Base-by-base conservation (phyloP, 2,888 invertebrate species). In the Pandemis cinnamomeana region DNA sequence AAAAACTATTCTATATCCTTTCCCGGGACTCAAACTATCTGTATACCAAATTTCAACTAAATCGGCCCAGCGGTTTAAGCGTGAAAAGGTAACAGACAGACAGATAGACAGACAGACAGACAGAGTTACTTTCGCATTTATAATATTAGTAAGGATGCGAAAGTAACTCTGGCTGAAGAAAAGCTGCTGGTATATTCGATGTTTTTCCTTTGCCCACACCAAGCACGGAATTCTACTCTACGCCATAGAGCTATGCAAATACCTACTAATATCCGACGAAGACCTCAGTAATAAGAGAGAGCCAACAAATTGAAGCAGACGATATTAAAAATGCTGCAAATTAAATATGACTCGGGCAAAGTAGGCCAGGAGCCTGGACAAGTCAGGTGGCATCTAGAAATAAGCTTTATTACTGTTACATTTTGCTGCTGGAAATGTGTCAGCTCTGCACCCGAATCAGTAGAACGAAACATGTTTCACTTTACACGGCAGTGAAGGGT, bases 301-400 rank as follows among this genome's bases (percentile, higher is more conserved):
- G 58, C 58, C 2, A 27, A 58, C 58, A 61, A 61, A 42, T 61
- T 61, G 41, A 72, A 72, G 68, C 46, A 58, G 55, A 68, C 20
- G 55, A 72, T 72, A 72, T 72, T 72, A 72, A 68, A 72, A 64
- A 72, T 20, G 63, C 36, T 58, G 67, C 46, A 72, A 72, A 72
- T 68, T 68, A 72, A 72, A 72, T 63, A 72, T 63, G 41, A 44
- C 63, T 63, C 48, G 10, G 7, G 15, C 13, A 46, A 58, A 71
- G 58, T 46, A 58, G 71, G 67, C 15, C 58, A 20, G 55, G 55
- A 62, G 66, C 67, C 61, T 11, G 8, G 62, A 42, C 11, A 10
- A 36, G 68, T n/a, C 55, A 68, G 68, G 63, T 72, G 53, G 55
- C 55, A 36, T 61, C 27, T 55, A 36, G 46, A 20, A n/a, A n/a